A percentile compares a stretch with the other conserved stretches of the same genome.
phyloP scores from a whole-genome alignment of 2,888 invertebrate genomes.

The Lordiphosa andalusiaca region DNA sequence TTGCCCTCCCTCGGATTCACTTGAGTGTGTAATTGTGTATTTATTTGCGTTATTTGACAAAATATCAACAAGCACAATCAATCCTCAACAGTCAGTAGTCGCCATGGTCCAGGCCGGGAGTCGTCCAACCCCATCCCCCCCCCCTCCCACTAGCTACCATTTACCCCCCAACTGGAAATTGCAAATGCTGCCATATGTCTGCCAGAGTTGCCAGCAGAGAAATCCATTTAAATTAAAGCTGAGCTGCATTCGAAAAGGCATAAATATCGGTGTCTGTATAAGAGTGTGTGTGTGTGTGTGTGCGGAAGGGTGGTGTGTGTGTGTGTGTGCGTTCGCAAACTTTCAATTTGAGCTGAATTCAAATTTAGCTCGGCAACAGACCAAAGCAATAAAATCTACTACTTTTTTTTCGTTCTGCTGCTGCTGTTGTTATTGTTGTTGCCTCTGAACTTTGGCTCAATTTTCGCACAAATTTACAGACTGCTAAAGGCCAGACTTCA shows the following conservation, averaged over 20 bases:
- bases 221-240: constrained; percentile 75
- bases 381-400: constrained; percentile 58
- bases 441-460: constrained; percentile 67
- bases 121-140: constrained; percentile 16
- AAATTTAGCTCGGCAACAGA: constrained; percentile 52
- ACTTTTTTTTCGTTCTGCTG: not conserved
- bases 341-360: constrained; percentile 73
- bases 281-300: constrained; percentile 22
- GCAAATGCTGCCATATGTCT: constrained; percentile 70
- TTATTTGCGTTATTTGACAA: constrained; percentile 79
- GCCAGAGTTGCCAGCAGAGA: constrained; percentile 42
- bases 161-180: constrained; percentile 37
- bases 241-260: constrained; percentile 74
- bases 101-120: constrained; percentile 23
- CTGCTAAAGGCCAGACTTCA: constrained; percentile 27
- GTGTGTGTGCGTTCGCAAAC: constrained; percentile 52
- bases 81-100: constrained; percentile 59
- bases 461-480: constrained; percentile 70
- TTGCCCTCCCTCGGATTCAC: constrained; percentile 53
- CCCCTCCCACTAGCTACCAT: not conserved
- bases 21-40: constrained; percentile 80
- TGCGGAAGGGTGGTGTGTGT: constrained; percentile 18
- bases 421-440: constrained; percentile 13
- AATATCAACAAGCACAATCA: constrained; percentile 78
- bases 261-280: constrained; percentile 50